Conservation (phyloP, 2,113 vertebrate species). For the Genyomyrus donnyi region DNA sequence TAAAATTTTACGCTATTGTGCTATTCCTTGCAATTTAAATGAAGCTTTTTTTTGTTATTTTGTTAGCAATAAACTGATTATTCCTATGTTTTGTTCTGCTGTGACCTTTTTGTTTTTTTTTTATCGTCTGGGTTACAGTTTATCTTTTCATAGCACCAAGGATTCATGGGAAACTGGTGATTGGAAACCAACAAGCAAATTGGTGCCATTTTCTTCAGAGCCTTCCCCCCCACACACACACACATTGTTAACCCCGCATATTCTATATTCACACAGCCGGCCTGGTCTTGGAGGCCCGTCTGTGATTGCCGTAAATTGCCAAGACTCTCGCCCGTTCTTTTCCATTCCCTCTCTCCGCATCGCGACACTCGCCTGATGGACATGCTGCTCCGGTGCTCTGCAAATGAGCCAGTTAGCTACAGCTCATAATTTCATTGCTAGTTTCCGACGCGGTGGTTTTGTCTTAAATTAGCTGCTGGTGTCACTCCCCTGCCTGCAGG, state of each 20-base stretch:
- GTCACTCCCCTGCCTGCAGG: neutral
- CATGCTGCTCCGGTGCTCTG: neutral
- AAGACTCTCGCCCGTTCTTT: too few relatives aligned
- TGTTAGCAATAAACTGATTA: neutral
- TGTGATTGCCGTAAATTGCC: neutral
- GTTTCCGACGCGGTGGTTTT: slow-evolving; percentile 10
- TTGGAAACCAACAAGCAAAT: neutral
- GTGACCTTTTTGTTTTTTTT: neutral
- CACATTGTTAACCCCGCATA: neutral
- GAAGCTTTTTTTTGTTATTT: neutral
- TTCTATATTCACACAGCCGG: neutral
- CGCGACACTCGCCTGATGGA: neutral
- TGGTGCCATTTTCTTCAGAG: neutral
- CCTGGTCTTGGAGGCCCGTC: neutral
- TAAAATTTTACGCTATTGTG: neutral
- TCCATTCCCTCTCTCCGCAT: neutral
- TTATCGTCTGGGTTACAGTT: neutral
- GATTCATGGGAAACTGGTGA: neutral
- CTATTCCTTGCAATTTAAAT: neutral
- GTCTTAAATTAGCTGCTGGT: slow-evolving; percentile 18
- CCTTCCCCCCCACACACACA: neutral
- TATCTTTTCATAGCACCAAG: neutral
- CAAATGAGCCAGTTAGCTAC: slow-evolving; percentile 20
- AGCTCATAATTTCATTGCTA: slow-evolving; percentile 17
- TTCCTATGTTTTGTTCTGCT: neutral